phyloP scores from a whole-genome alignment of 2,797 vertebrate species.

The Intellagama lesueurii region DNA sequence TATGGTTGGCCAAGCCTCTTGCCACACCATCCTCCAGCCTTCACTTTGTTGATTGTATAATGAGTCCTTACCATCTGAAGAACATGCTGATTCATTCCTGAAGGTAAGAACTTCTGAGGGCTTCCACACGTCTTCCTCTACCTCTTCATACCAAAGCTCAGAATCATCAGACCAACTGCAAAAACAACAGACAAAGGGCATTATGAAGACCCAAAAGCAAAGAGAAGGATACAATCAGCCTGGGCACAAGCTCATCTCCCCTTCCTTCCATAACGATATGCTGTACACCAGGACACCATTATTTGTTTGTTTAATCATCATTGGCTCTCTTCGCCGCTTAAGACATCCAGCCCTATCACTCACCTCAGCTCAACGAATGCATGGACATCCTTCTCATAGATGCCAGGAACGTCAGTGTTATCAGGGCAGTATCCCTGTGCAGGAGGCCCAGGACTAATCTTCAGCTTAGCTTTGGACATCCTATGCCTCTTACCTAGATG shows the following conservation, averaged over 20 bases:
- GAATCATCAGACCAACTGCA: background rate
- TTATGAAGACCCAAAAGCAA: background rate
- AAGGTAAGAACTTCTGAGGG: background rate
- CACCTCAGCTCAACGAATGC: background rate
- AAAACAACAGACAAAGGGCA: background rate
- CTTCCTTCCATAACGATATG: background rate
- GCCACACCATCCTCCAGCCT: background rate
- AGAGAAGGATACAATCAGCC: background rate
- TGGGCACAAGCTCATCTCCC: no score
- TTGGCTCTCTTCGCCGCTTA: background rate
- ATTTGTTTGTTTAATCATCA: background rate
- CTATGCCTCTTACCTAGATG: background rate
- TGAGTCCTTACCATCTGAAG: background rate
- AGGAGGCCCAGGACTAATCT: background rate
- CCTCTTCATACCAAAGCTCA: background rate
- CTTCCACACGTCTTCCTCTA: background rate
- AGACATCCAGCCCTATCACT: no score
- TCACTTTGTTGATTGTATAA: background rate
- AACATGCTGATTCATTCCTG: background rate
- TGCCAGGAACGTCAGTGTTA: background rate
- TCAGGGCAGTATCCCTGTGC: background rate
- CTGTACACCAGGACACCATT: no score
- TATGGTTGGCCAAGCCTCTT: no score
- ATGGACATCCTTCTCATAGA: background rate
- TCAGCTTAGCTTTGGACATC: background rate